A percentile compares a stretch with the other conserved stretches of the same genome.
Evolutionary conservation across 2,797 vertebrate species (phyloP).

Genomic region (Centroberyx gerrardi): DNA sequence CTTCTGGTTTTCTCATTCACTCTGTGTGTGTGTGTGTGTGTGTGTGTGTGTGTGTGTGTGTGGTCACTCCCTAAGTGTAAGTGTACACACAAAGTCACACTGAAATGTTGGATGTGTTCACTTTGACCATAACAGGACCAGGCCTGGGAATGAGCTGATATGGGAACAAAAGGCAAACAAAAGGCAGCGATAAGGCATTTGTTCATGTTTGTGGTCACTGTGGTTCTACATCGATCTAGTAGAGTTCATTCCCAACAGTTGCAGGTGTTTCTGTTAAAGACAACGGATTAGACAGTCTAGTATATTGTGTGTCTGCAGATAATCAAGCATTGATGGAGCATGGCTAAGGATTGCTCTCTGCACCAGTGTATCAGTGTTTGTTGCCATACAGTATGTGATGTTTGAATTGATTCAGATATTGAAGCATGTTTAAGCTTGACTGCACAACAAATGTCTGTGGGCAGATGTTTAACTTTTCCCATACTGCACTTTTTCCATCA

Average conservation of each 20-base stretch:
- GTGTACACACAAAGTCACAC: slow-evolving; percentile 38
- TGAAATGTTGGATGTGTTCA: slow-evolving; percentile 17
- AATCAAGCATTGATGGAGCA: neutral
- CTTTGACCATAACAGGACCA: slow-evolving; percentile 6
- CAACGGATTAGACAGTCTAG: neutral
- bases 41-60: slow-evolving; percentile 24
- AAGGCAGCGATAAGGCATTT: neutral
- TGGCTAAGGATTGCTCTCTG: neutral
- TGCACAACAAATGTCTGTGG: slow-evolving; percentile 23
- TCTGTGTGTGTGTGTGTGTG: slow-evolving; percentile 4
- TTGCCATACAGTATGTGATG: neutral
- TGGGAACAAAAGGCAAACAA: slow-evolving; percentile 11
- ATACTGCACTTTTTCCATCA: slow-evolving; percentile 30
- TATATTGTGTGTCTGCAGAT: neutral
- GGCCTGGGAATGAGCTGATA: slow-evolving; percentile 28
- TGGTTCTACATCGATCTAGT: neutral
- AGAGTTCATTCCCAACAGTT: slow-evolving; percentile 6
- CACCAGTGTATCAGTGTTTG: neutral
- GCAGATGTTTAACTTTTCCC: slow-evolving; percentile 24
- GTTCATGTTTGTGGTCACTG: slow-evolving; percentile 2
- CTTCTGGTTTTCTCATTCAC: slow-evolving; percentile 34
- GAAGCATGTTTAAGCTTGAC: slow-evolving; percentile 51
- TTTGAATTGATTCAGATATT: slow-evolving; percentile 35
- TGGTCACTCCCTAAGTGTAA: slow-evolving; percentile 49
- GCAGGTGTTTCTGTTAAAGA: slow-evolving; percentile 24